Evolutionary conservation across 64 coral and sea anemone genomes (phyloP), one percentile per base, ranked within the genome.

Genomic region (Acropora tenuis): DNA sequence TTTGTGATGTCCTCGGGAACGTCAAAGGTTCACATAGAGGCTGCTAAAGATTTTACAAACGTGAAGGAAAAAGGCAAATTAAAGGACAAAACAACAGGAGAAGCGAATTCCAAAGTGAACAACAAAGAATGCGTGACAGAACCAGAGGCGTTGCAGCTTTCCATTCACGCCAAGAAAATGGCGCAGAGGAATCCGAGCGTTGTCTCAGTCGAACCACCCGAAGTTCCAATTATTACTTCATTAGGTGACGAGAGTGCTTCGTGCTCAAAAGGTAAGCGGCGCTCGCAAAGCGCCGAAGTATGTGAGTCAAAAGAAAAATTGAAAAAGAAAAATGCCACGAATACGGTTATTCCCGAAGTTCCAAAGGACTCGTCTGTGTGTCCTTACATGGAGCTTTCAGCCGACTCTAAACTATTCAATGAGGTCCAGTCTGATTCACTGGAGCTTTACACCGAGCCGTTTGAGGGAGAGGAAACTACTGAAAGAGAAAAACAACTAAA

Each of bases 391-490:
- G 82, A 85, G 6, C 44, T 40, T 48, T 85, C 80, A 1, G 78
- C 19, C 5, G 80, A 85, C 49, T 82, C 74, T n/a, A 93, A 78
- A 50, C 69, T 79, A 1, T 6, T 52, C 18, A 58, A 13, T 53
- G 58, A 88, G 12, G 59, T 47, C 1, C 77, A 86, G 49, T 89
- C 82, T 41, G 85, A 72, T 15, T 96, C 94, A 13, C 1, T 91
- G 1, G 94, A 96, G 47, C 61, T 96, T n/a, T 96, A 96, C 87
- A 93, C 94, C 20, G 94, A 96, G 69, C 94, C 94, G 8, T 78
- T 96, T 18, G 94, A 93, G 48, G 80, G 60, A 6, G 82, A 93
- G 6, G 79, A 78, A 65, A n/a, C 78, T 13, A 47, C 50, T 72
- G 75, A 6, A 6, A 15, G 72, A 6, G 75, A 50, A 46, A 67